Base-by-base conservation (phyloP, 2,113 vertebrate genomes). In the Orthonyx spaldingii region DNA sequence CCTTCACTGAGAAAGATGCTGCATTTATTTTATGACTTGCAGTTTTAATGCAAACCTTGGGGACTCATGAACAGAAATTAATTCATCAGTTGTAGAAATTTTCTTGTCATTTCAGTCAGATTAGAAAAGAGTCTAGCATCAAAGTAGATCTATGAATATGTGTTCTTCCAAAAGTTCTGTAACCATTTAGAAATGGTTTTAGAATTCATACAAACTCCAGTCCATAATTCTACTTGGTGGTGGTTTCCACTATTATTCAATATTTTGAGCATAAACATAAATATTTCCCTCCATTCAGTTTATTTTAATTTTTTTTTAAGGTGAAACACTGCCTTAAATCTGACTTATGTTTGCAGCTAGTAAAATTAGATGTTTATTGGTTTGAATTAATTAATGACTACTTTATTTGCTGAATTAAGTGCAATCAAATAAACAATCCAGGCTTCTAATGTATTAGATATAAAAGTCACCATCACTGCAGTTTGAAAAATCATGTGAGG, bases 11-110 rank as follows among this genome's bases (percentile, higher is more conserved):
- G 32, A 69, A 71, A 83, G 28, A 26, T 14, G 17, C 21, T 79
- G 66, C n/a, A 57, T 90, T 64, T 79, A 37, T 83, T 95, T 87
- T 63, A 47, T 76, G 20, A 57, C 37, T 76, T 83, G 27, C 28
- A 66, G 23, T 81, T 94, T 90, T 88, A 87, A 87, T 77, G 75
- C 5, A 60, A 42, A 72, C 61, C 61, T 92, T 35, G 28, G 71
- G 92, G 65, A 71, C 74, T 85, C 61, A 47, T 87, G 91, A 93
- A 49, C 7, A 89, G 39, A 85, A 91, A 91, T 87, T 15, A 95
- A 89, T 82, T 82, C 16, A 22, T 27, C 71, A 68, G 2, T 41
- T 71, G 21, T 60, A 49, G 53, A 82, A 89, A 96, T 68, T 71
- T 91, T 82, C 64, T 82, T 57, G 10, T 60, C 7, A 52, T 75